Evolutionary conservation across 1,140 invertebrate species (phyloP), one percentile per base, ranked within the genome.

Genomic region (Habropoda laboriosa): DNA sequence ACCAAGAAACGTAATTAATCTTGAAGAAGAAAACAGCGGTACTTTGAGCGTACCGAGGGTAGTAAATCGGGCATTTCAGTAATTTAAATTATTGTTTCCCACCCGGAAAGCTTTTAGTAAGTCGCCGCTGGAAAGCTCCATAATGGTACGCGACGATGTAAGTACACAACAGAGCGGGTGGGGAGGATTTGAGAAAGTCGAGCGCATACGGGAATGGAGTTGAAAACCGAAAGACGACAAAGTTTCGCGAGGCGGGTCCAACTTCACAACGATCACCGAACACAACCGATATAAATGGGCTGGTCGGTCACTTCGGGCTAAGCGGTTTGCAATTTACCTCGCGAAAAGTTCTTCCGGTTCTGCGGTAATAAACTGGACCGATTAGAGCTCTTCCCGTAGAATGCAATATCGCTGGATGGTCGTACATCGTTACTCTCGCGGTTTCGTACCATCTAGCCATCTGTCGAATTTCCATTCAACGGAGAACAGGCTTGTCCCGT

Each of bases 241-340:
- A 47, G 27, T 66, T 66, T 30, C 40, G 3, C n/a, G 24, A n/a
- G 27, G 21, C 18, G 38, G 13, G 40, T 47, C 18, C 18, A 47
- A n/a, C 30, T 68, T 51, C 0, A 32, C 18, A 68, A 68, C 32
- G 32, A 38, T n/a, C 6, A 7, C 32, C 7, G 32, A 18, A n/a
- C n/a, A n/a, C n/a, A 40, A 60, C 32, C 24, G 55, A 71, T 71
- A 57, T 40, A 72, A 60, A 72, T 60, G 53, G n/a, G 51, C 16
- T n/a, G 67, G n/a, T 53, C 49, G 32, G 67, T 70, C 32, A 53
- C 47, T 45, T n/a, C 27, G 27, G 70, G 38, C 6, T 60, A 58
- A 72, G 38, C 70, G 70, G 53, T 58, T 72, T 58, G 55, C 67
- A 70, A 70, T 70, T 51, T 53, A 70, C 67, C n/a, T 55, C 53